phyloP scores from a whole-genome alignment of 2,888 invertebrate genomes.

The Trichopoda pennipes region DNA sequence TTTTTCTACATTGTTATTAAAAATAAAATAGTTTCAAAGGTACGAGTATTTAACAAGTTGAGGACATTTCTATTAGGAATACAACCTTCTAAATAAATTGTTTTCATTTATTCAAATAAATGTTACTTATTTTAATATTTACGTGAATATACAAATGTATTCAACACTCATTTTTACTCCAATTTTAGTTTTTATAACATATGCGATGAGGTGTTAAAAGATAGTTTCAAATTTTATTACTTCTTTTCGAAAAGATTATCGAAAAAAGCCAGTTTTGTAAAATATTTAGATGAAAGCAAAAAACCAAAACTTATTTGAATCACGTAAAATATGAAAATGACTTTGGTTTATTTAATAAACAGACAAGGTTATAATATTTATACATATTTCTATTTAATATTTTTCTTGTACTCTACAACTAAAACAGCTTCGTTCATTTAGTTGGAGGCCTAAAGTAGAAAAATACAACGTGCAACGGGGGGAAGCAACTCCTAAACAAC shows the following conservation, averaged over 20 bases:
- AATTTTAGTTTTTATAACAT: too few species aligned
- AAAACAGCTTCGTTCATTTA: background rate
- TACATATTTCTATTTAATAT: slow-evolving; percentile 11
- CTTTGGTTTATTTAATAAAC: slow-evolving; percentile 74
- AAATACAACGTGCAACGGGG: slow-evolving; percentile 31
- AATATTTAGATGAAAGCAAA: background rate
- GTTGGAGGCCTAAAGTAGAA: background rate
- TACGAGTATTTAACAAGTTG: too few species aligned
- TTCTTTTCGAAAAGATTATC: background rate
- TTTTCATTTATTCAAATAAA: too few species aligned
- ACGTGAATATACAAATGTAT: too few species aligned
- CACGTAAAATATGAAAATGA: slow-evolving; percentile 66
- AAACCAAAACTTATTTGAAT: slow-evolving; percentile 35
- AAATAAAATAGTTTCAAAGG: too few species aligned
- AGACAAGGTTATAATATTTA: slow-evolving; percentile 76
- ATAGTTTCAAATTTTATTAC: background rate
- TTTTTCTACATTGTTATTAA: too few species aligned
- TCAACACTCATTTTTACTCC: too few species aligned
- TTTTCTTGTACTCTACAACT: slow-evolving; percentile 62
- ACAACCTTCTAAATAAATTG: too few species aligned
- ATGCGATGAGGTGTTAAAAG: background rate
- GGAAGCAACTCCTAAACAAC: background rate
- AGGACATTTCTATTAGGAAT: too few species aligned
- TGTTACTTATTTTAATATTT: too few species aligned
- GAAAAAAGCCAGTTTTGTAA: background rate